Percentiles rank a stretch among this genome's conserved stretches.
These are phyloP conservation scores for Cephus spinipes DNA, from an alignment of 2,888 invertebrate species.

Conservation along the genomic window DNA sequence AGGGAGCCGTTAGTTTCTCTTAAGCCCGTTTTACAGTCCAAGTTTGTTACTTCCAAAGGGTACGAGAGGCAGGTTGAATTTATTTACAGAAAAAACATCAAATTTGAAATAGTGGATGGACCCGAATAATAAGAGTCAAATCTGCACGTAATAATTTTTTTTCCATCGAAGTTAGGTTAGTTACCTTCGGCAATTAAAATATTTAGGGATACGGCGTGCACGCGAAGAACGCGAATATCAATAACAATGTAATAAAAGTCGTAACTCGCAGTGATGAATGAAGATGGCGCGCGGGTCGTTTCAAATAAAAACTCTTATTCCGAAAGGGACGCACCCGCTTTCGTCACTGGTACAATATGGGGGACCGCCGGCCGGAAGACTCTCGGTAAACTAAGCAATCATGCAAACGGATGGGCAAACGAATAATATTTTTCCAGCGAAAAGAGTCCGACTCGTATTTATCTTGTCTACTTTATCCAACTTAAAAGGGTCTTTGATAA, in stretches of 20 bases:
- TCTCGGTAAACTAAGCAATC: background rate
- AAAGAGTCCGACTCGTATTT: conserved; percentile 3
- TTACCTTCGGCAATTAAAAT: background rate
- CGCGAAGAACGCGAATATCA: background rate
- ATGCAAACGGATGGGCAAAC: conserved; percentile 3
- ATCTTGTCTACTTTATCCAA: background rate
- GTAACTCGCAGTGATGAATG: background rate
- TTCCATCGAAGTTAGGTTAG: background rate
- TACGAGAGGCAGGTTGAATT: background rate
- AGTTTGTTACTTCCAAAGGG: background rate
- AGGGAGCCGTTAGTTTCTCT: background rate
- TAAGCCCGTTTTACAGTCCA: background rate
- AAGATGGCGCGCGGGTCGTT: background rate
- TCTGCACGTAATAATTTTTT: background rate
- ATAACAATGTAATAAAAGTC: background rate
- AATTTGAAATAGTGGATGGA: background rate
- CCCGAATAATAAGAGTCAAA: background rate
- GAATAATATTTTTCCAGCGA: background rate
- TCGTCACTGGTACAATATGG: background rate
- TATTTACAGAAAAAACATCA: background rate
- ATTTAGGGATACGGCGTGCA: background rate
- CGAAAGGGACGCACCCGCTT: background rate
- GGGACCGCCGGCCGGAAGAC: background rate
- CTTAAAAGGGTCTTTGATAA: background rate
- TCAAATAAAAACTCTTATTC: background rate